Evolutionary conservation across 2,888 invertebrate genomes (phyloP).

Genomic region (Leptinotarsa haldemani): DNA sequence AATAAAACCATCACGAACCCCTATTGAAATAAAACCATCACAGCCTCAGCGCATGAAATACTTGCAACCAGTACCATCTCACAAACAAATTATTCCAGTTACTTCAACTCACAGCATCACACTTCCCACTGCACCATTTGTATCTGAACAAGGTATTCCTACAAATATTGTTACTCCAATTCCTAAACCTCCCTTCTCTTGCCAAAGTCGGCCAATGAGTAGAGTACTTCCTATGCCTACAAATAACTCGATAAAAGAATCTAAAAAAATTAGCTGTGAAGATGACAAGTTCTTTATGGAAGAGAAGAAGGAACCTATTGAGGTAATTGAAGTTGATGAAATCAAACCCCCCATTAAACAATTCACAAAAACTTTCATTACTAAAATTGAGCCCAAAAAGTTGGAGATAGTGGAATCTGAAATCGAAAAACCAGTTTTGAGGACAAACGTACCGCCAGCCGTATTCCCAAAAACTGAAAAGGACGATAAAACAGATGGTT

Average conservation of each 20-base stretch:
- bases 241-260: slow-evolving; percentile 68
- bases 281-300: slow-evolving; percentile 66
- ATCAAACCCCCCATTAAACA: slow-evolving; percentile 44
- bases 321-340: slow-evolving; percentile 57
- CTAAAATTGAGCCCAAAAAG: slow-evolving; percentile 44
- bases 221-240: slow-evolving; percentile 83
- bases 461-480: slow-evolving; percentile 9
- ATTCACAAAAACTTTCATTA: slow-evolving; percentile 30
- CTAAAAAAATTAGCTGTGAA: slow-evolving; percentile 64
- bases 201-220: slow-evolving; percentile 76
- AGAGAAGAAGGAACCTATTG: slow-evolving; percentile 67
- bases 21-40: slow-evolving; percentile 41
- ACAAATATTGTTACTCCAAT: slow-evolving; percentile 80
- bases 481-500: slow-evolving; percentile 7
- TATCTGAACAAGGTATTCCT: slow-evolving; percentile 72
- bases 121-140: slow-evolving; percentile 70
- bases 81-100: slow-evolving; percentile 52
- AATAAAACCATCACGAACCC: slow-evolving; percentile 27
- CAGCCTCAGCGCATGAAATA: slow-evolving; percentile 52
- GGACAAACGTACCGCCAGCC: slow-evolving; percentile 11
- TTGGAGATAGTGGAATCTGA: slow-evolving; percentile 51
- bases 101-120: slow-evolving; percentile 69
- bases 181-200: slow-evolving; percentile 64
- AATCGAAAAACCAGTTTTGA: slow-evolving; percentile 40
- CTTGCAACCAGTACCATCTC: slow-evolving; percentile 48